Evolutionary conservation across 2,113 vertebrate species (phyloP), one percentile per base, ranked within the genome.

Genomic region (Xiphophorus hellerii): DNA sequence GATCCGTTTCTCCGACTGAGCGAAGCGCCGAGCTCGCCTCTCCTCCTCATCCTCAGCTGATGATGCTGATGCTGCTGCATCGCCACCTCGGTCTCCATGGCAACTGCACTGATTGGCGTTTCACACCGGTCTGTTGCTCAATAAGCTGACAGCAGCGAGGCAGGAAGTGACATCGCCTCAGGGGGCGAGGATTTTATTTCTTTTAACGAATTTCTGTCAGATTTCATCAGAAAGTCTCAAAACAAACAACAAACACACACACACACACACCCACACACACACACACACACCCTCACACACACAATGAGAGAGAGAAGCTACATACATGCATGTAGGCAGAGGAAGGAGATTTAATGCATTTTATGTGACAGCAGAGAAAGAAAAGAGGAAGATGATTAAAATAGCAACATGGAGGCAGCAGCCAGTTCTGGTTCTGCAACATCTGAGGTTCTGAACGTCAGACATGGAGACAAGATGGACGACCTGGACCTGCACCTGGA

Each of bases 1-100:
- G 73, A 73, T 80, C 30, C 44, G 69, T 60, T 75, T 66, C 82
- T 84, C 37, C 12, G 3, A 35, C 37, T 31, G 62, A 48, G 51
- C 61, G 61, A 58, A 20, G n/a, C 48, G 10, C 22, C 0, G 62
- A 77, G 82, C 73, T 33, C 33, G 4, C 25, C 66, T n/a, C 63
- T 51, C 27, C 68, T 37, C 44, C 44, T 48, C 44, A 48, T 37
- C 35, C 35, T 37, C 35, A 37, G 10, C 44, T 20, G 44, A 15
- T 48, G 44, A 15, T 48, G 44, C 44, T 44, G 42, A 44, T 17
- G 44, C 69, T 42, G 39, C 29, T 28, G 62, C 80, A 60, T 44
- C 9, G 22, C 77, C 77, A 30, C 74, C 48, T 62, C 73, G 62
- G 82, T 80, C 80, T 74, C 82, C 77, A 80, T 77, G 48, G 82